These are phyloP conservation scores for Budorcas taxicolor DNA, from an alignment of 2,113 vertebrate genomes.

Conservation along the genomic window DNA sequence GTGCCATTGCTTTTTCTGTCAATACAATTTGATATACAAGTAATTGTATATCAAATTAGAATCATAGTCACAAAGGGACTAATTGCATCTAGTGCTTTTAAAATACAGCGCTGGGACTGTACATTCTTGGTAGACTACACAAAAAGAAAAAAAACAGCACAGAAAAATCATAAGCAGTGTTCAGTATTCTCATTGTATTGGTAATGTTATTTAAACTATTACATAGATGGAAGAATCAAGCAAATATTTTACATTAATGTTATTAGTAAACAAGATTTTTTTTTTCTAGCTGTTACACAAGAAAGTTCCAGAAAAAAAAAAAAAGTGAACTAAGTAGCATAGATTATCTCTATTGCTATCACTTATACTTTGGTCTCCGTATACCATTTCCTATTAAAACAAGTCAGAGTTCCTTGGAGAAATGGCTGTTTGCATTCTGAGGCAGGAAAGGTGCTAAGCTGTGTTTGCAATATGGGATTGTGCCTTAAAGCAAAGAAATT, in stretches of 20 bases:
- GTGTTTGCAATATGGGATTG: neutral
- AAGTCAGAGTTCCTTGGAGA: neutral
- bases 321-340: neutral
- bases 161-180: neutral
- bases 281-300: neutral
- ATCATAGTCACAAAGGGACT: neutral
- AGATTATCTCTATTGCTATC: neutral
- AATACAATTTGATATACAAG: neutral
- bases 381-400: neutral
- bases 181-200: neutral
- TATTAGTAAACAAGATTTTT: neutral
- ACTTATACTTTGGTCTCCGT: neutral
- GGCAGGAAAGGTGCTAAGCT: neutral
- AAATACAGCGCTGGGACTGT: neutral
- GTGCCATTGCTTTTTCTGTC: neutral
- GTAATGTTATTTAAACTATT: neutral
- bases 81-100: neutral
- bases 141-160: neutral
- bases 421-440: neutral
- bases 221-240: neutral
- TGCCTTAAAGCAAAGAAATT: neutral
- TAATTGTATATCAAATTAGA: neutral
- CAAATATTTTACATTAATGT: neutral
- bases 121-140: neutral
- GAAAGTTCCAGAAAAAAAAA: neutral